Evolutionary conservation across 2,888 invertebrate genomes (phyloP), one percentile per base, ranked within the genome.

Genomic region (Tethea ocularis): DNA sequence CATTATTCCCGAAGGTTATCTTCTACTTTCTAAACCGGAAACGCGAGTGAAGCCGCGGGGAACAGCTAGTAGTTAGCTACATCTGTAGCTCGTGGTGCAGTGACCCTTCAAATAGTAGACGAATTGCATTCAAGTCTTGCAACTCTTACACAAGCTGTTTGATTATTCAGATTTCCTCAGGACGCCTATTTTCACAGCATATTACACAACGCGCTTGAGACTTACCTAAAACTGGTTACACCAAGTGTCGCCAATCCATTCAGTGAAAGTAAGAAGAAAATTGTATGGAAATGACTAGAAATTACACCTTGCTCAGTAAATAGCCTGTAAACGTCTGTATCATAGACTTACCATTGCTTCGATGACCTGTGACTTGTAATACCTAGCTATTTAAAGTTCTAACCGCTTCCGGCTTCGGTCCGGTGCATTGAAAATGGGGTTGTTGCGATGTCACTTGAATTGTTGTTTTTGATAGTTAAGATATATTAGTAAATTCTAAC

Each of bases 211-310:
- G 10, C 17, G n/a, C n/a, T n/a, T n/a, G 2, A 6, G 1, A 0
- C 8, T 10, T 1, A 11, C 17, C 10, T 46, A 46, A 8, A 46
- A 46, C 46, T 46, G 20, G 46, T 46, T 46, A n/a, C 38, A n/a
- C 17, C 10, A 20, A n/a, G 20, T 46, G 46, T 46, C 41, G 41
- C 41, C 46, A 38, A 38, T 38, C 46, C 20, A 20, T n/a, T 38
- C n/a, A 46, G 46, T 46, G 46, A 46, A 46, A 46, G 46, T 46
- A 46, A 41, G 38, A 46, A 46, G 46, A 20, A 46, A 46, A 46
- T 46, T 46, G 20, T 10, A 17, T 46, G 46, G 46, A 46, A 46
- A 46, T 20, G 8, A 7, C 41, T 41, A 41, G 41, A 41, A 7
- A 41, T 7, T 46, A 7, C 20, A 10, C n/a, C 38, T n/a, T n/a